A percentile compares a stretch with the other conserved stretches of the same genome.
phyloP scores from a whole-genome alignment of 2,113 vertebrate species.

The Blennius ocellaris region DNA sequence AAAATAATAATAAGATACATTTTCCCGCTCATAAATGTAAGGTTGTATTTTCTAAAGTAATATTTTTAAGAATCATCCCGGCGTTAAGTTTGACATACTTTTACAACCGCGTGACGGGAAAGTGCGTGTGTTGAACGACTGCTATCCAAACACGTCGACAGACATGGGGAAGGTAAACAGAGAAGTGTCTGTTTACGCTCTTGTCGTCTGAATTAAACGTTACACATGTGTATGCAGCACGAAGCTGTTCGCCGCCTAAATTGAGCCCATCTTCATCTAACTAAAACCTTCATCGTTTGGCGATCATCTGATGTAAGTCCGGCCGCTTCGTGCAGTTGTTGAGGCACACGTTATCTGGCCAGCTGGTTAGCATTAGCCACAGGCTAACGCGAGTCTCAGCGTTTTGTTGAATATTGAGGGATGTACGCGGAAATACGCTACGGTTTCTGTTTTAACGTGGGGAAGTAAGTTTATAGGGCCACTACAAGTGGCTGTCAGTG shows the following conservation, averaged over 20 bases:
- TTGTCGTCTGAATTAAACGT: conserved; percentile 1
- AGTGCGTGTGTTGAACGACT: conserved; percentile 32
- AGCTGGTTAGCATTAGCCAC: conserved; percentile 50
- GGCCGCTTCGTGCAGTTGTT: conserved; percentile 32
- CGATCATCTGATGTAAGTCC: conserved; percentile 63
- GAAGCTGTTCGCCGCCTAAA: background rate
- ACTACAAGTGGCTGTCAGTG: background rate
- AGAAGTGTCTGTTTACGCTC: conserved; percentile 55
- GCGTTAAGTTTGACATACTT: too few relatives aligned
- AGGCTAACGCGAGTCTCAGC: conserved; percentile 42
- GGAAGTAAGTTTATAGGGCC: rapidly evolving
- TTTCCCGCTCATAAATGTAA: too few relatives aligned
- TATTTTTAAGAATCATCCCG: too few relatives aligned
- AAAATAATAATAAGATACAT: too few relatives aligned
- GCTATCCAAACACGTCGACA: conserved; percentile 72
- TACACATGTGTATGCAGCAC: background rate
- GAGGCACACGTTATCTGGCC: conserved; percentile 44
- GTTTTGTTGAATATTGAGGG: rapidly evolving
- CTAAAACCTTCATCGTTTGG: background rate
- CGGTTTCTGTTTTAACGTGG: rapidly evolving
- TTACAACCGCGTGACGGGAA: conserved; percentile 47
- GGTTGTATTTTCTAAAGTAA: too few relatives aligned
- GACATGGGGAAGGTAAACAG: conserved; percentile 82
- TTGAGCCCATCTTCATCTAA: background rate
- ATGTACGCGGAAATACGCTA: rapidly evolving